Percentiles rank a stretch among this genome's conserved stretches.
Evolutionary conservation across 2,888 invertebrate genomes (phyloP).

Genomic region (Sylvicola cinctus): DNA sequence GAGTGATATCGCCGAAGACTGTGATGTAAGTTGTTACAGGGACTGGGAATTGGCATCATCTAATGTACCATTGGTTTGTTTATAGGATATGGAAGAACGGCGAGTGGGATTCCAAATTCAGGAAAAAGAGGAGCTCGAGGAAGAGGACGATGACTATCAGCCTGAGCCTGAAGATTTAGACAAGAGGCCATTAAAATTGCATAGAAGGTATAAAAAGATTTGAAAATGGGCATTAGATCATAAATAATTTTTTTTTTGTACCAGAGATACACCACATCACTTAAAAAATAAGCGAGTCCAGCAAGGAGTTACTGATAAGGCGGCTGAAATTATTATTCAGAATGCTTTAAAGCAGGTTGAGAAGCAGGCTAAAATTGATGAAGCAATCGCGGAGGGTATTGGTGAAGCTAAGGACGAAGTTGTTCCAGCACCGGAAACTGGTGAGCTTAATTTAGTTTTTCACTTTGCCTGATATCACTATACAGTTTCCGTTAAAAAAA

Average conservation of each 20-base stretch:
- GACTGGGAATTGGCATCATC: not conserved
- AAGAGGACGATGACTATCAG: slow-evolving; percentile 9
- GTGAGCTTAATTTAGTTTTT: too few relatives aligned
- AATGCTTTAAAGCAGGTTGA: slow-evolving; percentile 19
- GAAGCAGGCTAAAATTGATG: slow-evolving; percentile 11
- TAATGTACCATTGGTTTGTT: not conserved
- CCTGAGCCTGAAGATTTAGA: slow-evolving; percentile 15
- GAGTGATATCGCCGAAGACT: not conserved
- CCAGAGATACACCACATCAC: slow-evolving; percentile 95
- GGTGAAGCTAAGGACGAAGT: slow-evolving; percentile 3
- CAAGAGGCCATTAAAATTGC: slow-evolving; percentile 23
- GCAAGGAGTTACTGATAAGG: slow-evolving; percentile 38
- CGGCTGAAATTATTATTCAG: slow-evolving; percentile 40
- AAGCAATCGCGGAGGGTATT: slow-evolving; percentile 8
- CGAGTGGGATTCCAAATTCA: slow-evolving; percentile 2
- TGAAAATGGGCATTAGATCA: not conserved
- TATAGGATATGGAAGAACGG: slow-evolving; percentile 6
- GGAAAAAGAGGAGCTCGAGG: slow-evolving; percentile 11
- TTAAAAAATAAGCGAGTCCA: slow-evolving; percentile 92
- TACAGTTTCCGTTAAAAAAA: too few relatives aligned
- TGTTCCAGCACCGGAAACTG: slow-evolving; percentile 9
- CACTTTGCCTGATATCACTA: too few relatives aligned
- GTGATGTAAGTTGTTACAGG: slow-evolving; percentile 1
- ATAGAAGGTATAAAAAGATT: slow-evolving; percentile 17
- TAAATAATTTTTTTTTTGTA: not conserved